These are phyloP conservation scores for Aix galericulata DNA, from an alignment of 2,113 vertebrate genomes.

Conservation along the genomic window DNA sequence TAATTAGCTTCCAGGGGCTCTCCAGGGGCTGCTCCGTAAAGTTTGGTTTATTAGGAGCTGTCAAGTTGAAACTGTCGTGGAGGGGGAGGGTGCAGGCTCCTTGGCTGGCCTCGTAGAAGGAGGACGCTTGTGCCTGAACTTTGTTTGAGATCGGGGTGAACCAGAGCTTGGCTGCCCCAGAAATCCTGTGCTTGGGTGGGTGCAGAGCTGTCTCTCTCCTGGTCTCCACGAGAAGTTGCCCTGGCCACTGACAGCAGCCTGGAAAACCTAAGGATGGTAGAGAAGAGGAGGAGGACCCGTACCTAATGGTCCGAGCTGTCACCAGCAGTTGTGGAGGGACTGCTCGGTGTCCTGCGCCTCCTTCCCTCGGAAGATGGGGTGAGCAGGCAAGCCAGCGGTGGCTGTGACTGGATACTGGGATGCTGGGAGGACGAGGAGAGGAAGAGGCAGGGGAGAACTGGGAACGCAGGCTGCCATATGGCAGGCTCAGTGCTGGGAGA, in stretches of 20 bases:
- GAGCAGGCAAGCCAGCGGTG: background rate
- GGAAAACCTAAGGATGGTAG: background rate
- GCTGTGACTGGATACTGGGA: background rate
- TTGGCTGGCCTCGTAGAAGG: background rate
- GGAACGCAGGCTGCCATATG: background rate
- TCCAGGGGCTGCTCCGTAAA: background rate
- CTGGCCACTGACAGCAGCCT: background rate
- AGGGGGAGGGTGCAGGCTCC: background rate
- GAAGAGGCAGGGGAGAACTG: background rate
- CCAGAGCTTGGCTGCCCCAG: background rate
- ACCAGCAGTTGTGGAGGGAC: background rate
- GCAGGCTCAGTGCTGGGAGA: fast-evolving
- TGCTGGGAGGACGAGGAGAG: background rate
- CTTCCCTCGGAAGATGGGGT: background rate
- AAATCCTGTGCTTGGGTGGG: fast-evolving
- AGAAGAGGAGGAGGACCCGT: background rate
- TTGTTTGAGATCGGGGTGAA: background rate
- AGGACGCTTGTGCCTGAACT: background rate
- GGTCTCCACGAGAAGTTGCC: background rate
- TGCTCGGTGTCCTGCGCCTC: fast-evolving
- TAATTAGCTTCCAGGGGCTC: slow-evolving; percentile 42
- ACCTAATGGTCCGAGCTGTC: background rate
- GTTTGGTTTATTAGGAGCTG: slow-evolving; percentile 32
- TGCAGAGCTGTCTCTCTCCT: background rate
- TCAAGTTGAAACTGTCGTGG: background rate